These are phyloP conservation scores for Malurus leucopterus DNA, from an alignment of 2,797 vertebrate species.

Conservation along the genomic window DNA sequence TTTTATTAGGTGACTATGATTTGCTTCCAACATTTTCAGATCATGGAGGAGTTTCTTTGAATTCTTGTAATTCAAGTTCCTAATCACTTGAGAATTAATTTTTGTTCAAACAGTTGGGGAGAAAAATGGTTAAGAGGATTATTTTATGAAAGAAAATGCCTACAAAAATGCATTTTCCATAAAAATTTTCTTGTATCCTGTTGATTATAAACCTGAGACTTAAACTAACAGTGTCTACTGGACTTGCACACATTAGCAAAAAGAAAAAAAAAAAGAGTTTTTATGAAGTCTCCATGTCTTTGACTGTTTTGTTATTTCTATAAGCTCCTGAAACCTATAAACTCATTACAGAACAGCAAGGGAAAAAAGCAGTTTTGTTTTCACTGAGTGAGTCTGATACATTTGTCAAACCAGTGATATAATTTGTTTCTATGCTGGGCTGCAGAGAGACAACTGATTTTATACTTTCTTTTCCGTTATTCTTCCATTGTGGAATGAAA, in stretches of 20 bases:
- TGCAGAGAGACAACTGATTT: neutral
- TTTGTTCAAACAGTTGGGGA: neutral
- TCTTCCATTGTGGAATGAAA: neutral
- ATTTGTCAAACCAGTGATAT: neutral
- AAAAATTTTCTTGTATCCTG: neutral
- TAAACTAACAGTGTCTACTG: neutral
- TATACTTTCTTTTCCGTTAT: neutral
- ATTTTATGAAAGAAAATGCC: neutral
- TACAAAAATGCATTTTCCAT: neutral
- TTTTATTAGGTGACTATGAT: neutral
- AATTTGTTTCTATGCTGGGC: neutral
- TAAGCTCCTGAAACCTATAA: neutral
- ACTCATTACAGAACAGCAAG: neutral
- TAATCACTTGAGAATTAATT: neutral
- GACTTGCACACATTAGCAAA: neutral
- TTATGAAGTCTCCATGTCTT: neutral
- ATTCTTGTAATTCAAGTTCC: neutral
- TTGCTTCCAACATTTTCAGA: neutral
- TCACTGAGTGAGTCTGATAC: neutral
- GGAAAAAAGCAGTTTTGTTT: neutral
- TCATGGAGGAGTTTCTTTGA: neutral
- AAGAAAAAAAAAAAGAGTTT: neutral
- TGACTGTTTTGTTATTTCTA: neutral
- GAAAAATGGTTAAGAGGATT: neutral
- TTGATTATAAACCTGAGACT: neutral